Base-by-base conservation (phyloP, 2,113 vertebrate genomes). In the Abramis brama region DNA sequence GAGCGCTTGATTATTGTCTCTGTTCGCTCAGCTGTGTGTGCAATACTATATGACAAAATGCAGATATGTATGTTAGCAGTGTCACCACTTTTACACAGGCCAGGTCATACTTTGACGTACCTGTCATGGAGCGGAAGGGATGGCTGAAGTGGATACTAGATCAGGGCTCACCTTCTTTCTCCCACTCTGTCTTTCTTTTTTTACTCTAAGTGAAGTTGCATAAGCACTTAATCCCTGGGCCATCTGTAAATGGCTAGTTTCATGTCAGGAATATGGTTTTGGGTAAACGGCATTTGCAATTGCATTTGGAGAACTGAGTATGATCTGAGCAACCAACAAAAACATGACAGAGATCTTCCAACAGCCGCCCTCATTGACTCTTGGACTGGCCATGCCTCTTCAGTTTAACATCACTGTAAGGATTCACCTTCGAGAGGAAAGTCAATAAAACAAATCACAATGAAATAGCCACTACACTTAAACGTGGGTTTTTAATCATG, bases 401-500 rank as follows among this genome's bases (percentile, higher is more conserved):
- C 55, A 62, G 36, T 80, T 43, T 62, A 45, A 80, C 59, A 6
- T 80, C 78, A 80, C 43, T 25, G 23, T 23, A 70, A 70, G 80
- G 62, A 82, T 82, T 82, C 80, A 52, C 43, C 64, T 82, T 70
- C 0, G 1, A 82, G 45, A 70, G 43, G 52, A 82, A 82, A 52
- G 43, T 70, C 80, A 82, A 82, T 82, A 55, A 82, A 70, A 70
- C 78, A 47, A 81, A 64, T 81, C 23, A 80, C 59, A 45, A 4
- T 45, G n/a, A 80, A 80, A 80, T 47, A 27, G 59, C 59, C 79
- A 47, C 59, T 64, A 64, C 59, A 64, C 59, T 64, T 60, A 60
- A 79, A 13, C 1, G 75, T 75, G 10, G 70, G 81, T 33, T 75
- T 80, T 86, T 70, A 89, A 85, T 86, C 86, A 62, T 64, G 23